phyloP scores from a whole-genome alignment of 2,113 vertebrate genomes.

The Gallinago jamesoni region DNA sequence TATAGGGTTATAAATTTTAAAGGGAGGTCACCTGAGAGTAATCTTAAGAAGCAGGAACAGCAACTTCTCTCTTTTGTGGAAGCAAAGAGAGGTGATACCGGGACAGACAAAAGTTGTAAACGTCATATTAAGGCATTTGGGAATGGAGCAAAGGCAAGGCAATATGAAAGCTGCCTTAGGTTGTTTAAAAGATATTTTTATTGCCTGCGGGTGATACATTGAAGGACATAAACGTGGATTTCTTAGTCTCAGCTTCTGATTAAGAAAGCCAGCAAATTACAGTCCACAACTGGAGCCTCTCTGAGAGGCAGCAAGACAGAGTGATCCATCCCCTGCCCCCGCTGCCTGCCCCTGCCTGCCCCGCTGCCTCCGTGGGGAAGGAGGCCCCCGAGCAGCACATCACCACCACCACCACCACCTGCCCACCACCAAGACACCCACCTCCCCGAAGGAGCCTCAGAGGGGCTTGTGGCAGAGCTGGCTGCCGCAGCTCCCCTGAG shows the following conservation, averaged over 20 bases:
- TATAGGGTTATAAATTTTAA: slow-evolving; percentile 25
- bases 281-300: neutral
- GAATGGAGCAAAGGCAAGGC: neutral
- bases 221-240: neutral
- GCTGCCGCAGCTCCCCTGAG: neutral
- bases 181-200: neutral
- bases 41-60: slow-evolving; percentile 5
- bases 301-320: neutral
- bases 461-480: neutral
- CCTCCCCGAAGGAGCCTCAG: accelerated
- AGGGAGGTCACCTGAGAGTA: slow-evolving; percentile 6
- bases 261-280: neutral
- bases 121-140: neutral
- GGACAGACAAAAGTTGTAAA: slow-evolving; percentile 13
- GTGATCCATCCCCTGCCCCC: no score
- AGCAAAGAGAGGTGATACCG: neutral
- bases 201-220: neutral
- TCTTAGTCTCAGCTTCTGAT: neutral
- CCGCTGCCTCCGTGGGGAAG: no score
- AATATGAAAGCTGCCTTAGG: neutral
- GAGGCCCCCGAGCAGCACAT: accelerated
- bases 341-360: neutral
- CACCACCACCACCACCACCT: no score
- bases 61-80: neutral
- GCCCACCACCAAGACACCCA: neutral